Evolutionary conservation across 2,888 invertebrate genomes (phyloP), one percentile per base, ranked within the genome.

Genomic region (Mycogona germanica): DNA sequence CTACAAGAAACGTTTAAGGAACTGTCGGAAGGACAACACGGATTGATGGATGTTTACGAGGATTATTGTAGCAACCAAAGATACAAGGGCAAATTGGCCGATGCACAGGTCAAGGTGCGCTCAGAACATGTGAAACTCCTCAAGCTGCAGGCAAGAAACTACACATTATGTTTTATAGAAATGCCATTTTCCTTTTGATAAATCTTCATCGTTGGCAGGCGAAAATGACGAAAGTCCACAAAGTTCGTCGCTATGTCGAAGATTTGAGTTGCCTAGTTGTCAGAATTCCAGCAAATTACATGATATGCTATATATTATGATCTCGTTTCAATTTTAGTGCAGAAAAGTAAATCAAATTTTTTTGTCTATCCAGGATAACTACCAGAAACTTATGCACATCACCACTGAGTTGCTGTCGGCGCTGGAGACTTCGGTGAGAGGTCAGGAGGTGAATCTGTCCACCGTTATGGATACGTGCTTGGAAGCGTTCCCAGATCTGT

Each of bases 351-450:
- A n/a, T n/a, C n/a, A n/a, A 29, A 3, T 46, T 28, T 46, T 29
- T 50, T 57, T 45, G 50, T 57, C 55, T 55, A 62, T 66, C 4
- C 61, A 75, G 75, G 71, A 66, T 21, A 71, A 71, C 59, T 70
- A 71, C 57, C 68, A 70, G 69, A 69, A 68, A 57, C 59, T 72
- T 29, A 70, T 72, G 54, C 67, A 69, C 14, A 70, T 80, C n/a
- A 73, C 79, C 2, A 74, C 75, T 32, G 76, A 78, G 63, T 67
- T 80, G 51, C 76, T 79, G 1, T 70, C 71, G 55, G 75, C 78
- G 7, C 64, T 80, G 46, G 79, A 79, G 64, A 70, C 70, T 57
- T 75, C 77, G 3, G 74, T 76, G 2, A 70, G 72, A 62, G 78
- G 78, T 28, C 68, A 75, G 61, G 64, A 70, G 37, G 73, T 77